Conservation (phyloP, 2,113 vertebrate species). For the Phalacrocorax carbo region DNA sequence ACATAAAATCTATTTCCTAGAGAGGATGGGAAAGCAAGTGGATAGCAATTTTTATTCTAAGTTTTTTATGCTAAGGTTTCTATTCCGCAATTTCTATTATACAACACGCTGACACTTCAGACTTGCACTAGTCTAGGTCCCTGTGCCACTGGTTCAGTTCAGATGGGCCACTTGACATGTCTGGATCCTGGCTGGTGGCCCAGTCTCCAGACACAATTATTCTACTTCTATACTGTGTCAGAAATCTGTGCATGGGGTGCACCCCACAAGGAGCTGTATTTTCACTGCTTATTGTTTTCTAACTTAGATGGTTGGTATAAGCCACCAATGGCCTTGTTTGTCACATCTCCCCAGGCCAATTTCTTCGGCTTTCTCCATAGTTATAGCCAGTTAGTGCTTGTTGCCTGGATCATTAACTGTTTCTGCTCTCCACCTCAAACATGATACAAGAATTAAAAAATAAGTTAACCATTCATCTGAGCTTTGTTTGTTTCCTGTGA, state of each 20-base stretch:
- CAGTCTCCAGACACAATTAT: neutral
- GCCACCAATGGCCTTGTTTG: neutral
- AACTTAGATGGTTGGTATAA: neutral
- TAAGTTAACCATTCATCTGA: neutral
- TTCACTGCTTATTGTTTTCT: neutral
- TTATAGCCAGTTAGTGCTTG: neutral
- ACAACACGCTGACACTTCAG: neutral
- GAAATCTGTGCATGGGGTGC: neutral
- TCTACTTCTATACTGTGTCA: neutral
- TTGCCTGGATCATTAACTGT: neutral
- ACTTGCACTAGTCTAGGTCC: neutral
- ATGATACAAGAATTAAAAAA: neutral
- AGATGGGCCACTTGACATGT: neutral
- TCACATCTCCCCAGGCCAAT: neutral
- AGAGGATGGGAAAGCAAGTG: neutral
- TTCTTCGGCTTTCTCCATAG: neutral
- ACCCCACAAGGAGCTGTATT: neutral
- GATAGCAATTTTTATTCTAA: neutral
- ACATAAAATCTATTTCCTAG: neutral
- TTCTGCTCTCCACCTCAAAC: neutral
- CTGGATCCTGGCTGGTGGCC: neutral
- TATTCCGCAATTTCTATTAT: neutral
- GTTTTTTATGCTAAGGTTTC: neutral
- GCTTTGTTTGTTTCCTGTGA: neutral
- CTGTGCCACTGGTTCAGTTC: neutral